Evolutionary conservation across 2,888 invertebrate genomes (phyloP), one percentile per base, ranked within the genome.

Genomic region (Cephus rjabovi): DNA sequence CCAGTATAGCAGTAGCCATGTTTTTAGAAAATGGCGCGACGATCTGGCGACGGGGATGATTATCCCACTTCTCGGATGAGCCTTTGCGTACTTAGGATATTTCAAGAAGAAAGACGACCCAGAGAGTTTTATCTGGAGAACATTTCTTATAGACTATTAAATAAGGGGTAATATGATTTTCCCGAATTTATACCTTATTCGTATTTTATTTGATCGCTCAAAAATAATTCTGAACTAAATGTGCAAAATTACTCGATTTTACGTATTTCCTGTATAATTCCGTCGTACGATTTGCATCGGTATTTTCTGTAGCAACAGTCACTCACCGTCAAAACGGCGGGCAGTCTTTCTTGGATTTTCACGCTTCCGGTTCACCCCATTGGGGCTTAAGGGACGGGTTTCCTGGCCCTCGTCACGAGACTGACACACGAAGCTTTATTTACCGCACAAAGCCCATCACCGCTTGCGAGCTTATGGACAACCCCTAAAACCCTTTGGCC

Each of bases 401-500:
- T 70, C 35, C 70, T 34, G 69, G 74, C 73, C 77, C 76, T 56
- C 77, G 74, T 77, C 75, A 74, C 76, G 75, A 40, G 34, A 68
- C 75, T 79, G 79, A 75, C 79, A 75, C 79, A 35, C 75, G 77
- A 56, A 75, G 79, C 79, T 79, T 75, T 79, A 75, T 79, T 77
- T 78, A 74, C 75, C 76, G 77, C 37, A 75, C 78, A 75, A 75
- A 79, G 74, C 75, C 74, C 75, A 9, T 23, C 23, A 56, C 23
- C 56, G 56, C 56, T 68, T 31, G 37, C 56, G 34, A 73, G 76
- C 73, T 73, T 73, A 40, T 15, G 23, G 40, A 79, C 77, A 30
- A 40, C 56, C 68, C 69, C 73, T 56, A 77, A 77, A 75, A 73
- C 75, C 35, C 56, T 56, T 56, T 56, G 56, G 56, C 56, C 56